Evolutionary conservation across 2,113 vertebrate genomes (phyloP).

Genomic region (Grantiella picta): DNA sequence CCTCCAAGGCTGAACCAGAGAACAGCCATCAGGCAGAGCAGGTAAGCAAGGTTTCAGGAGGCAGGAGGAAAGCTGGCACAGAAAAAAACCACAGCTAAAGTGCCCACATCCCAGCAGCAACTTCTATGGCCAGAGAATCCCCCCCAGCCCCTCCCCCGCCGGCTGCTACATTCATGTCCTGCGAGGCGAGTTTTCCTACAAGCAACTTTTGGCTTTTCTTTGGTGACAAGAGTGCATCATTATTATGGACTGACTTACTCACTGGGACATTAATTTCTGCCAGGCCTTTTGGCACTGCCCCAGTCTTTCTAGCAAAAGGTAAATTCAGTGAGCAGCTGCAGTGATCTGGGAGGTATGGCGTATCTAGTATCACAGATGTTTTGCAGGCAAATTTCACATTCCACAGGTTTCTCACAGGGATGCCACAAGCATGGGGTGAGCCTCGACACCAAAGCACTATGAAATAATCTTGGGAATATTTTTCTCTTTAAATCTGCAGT

Average conservation of each 20-base stretch:
- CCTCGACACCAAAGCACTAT: not conserved
- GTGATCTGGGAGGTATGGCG: not conserved
- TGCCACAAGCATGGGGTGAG: not conserved
- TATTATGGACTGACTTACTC: not conserved
- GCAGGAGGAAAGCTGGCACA: not conserved
- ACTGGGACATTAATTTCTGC: not conserved
- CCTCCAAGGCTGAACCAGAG: not conserved
- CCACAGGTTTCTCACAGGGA: not conserved
- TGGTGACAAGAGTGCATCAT: rapidly evolving
- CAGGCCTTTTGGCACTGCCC: not conserved
- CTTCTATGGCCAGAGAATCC: not conserved
- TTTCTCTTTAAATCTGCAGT: not conserved
- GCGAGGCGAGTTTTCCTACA: not conserved
- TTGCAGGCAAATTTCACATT: not conserved
- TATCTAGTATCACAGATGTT: not conserved
- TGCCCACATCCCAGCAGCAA: not conserved
- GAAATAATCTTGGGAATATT: not conserved
- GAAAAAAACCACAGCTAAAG: not conserved
- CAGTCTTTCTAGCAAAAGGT: not conserved
- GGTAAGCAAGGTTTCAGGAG: not conserved
- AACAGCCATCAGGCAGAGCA: not conserved
- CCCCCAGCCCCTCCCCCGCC: too few relatives aligned
- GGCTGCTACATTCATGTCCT: not conserved
- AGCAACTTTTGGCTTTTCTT: not conserved
- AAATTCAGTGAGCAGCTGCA: not conserved